Conservation (phyloP, 2,888 invertebrate species). For the Creontiades dilutus region DNA sequence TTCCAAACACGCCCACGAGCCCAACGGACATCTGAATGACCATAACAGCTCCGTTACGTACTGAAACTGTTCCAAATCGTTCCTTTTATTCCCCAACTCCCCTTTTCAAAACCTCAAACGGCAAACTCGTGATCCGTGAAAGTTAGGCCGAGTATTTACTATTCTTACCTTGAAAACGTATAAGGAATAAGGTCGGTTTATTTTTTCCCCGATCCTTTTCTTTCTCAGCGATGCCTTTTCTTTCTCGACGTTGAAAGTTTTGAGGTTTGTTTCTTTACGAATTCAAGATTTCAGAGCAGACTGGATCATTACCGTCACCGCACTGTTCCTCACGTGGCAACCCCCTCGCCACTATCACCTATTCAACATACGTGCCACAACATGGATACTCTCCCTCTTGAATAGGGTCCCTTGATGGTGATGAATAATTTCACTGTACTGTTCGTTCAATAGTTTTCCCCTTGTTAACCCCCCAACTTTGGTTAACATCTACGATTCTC, state of each 20-base stretch:
- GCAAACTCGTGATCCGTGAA: constrained; percentile 1
- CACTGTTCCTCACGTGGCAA: not conserved
- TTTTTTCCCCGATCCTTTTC: not conserved
- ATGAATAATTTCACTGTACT: no score
- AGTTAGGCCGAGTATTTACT: not conserved
- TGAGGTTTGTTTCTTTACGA: not conserved
- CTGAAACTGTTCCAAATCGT: not conserved
- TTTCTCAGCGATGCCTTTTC: not conserved
- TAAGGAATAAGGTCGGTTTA: constrained; percentile 12
- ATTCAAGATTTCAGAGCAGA: not conserved
- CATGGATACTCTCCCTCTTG: no score
- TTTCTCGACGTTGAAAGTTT: not conserved
- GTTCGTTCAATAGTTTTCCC: no score
- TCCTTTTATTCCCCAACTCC: not conserved
- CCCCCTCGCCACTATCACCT: no score
- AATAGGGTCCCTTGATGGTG: no score
- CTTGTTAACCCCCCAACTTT: no score
- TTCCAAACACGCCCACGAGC: not conserved
- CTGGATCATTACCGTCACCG: not conserved
- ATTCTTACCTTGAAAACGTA: constrained; percentile 22
- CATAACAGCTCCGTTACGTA: not conserved
- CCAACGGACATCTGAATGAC: not conserved
- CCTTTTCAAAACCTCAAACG: not conserved
- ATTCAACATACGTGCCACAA: no score
- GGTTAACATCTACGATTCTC: no score